phyloP scores from a whole-genome alignment of 1,140 invertebrate genomes.

The Drosophila repleta region DNA sequence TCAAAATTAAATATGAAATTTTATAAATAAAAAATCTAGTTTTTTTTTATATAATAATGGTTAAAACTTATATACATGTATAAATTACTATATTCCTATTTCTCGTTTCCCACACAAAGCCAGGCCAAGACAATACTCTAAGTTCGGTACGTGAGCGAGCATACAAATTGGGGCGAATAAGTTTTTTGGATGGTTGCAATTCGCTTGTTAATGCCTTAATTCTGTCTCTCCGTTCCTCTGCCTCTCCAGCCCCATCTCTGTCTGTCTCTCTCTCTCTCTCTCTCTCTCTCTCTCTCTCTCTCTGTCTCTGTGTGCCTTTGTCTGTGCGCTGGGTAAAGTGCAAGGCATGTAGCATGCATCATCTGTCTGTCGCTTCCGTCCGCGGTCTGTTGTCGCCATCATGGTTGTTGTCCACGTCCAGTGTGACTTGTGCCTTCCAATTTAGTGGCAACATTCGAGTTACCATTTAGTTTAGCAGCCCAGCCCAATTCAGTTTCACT shows the following conservation, averaged over 20 bases:
- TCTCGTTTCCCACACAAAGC: too few relatives aligned
- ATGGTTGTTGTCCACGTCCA: conserved; percentile 45
- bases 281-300: neutral
- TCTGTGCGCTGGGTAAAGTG: conserved; percentile 30
- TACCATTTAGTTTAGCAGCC: conserved; percentile 20
- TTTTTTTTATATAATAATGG: too few relatives aligned
- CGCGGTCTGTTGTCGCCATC: conserved; percentile 57
- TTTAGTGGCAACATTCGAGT: conserved; percentile 50
- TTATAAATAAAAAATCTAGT: too few relatives aligned
- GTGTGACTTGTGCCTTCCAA: conserved; percentile 57
- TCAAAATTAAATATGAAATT: too few relatives aligned
- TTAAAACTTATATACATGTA: too few relatives aligned
- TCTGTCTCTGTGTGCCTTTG: neutral
- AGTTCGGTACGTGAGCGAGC: too few relatives aligned
- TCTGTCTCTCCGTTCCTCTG: neutral
- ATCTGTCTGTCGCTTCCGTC: conserved; percentile 40
- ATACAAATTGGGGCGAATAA: conserved; percentile 1
- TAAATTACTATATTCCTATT: too few relatives aligned
- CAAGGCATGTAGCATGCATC: conserved; percentile 65
- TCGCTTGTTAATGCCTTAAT: conserved; percentile 24
- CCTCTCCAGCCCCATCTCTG: neutral
- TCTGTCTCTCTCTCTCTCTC: neutral
- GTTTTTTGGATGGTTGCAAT: conserved; percentile 9
- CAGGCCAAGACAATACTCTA: too few relatives aligned
- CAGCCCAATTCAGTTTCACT: neutral